phyloP scores from a whole-genome alignment of 2,797 vertebrate species.

The Diplodus puntazzo region DNA sequence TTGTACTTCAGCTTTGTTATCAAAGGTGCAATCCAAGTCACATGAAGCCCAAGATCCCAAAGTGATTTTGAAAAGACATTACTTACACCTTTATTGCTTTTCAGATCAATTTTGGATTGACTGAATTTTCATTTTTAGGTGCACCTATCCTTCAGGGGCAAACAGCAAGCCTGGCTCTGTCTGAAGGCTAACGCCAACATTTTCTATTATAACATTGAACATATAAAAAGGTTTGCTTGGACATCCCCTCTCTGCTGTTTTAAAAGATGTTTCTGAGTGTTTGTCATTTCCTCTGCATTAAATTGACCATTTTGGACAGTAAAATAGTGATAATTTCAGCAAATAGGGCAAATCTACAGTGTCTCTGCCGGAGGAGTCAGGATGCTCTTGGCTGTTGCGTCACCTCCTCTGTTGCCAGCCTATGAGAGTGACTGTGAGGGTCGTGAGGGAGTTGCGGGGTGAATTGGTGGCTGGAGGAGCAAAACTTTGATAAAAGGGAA shows the following conservation, averaged over 20 bases:
- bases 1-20: too few species aligned
- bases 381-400: slow-evolving; percentile 32
- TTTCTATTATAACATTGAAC: too few species aligned
- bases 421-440: slow-evolving; percentile 27
- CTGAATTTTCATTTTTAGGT: too few species aligned
- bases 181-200: too few species aligned
- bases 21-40: too few species aligned
- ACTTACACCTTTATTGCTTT: too few species aligned
- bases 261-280: slow-evolving; percentile 2
- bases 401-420: slow-evolving; percentile 11
- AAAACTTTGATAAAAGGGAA: slow-evolving; percentile 16
- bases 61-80: too few species aligned
- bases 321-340: slow-evolving; percentile 38
- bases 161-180: too few species aligned
- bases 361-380: slow-evolving; percentile 9
- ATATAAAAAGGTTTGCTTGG: not conserved
- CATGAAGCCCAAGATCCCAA: too few species aligned
- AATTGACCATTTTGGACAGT: slow-evolving; percentile 9
- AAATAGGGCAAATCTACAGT: slow-evolving; percentile 17
- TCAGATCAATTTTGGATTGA: too few species aligned
- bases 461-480: slow-evolving; percentile 22
- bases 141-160: too few species aligned
- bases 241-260: slow-evolving; percentile 21
- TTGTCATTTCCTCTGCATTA: slow-evolving; percentile 41
- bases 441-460: slow-evolving; percentile 23